These are phyloP conservation scores for Petrolisthes manimaculis DNA, from an alignment of 2,888 invertebrate species.

Conservation along the genomic window DNA sequence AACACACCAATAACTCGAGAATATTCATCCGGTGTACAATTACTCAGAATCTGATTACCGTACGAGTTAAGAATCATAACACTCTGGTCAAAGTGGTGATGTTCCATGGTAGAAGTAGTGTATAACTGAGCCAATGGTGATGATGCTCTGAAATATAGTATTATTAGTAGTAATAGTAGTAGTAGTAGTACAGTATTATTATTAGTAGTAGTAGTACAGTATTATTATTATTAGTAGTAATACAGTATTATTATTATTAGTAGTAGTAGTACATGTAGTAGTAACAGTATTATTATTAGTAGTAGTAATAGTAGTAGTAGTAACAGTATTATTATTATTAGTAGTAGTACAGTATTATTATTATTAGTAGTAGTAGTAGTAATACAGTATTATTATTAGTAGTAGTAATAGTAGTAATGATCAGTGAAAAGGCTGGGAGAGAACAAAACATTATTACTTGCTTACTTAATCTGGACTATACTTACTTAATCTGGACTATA, in stretches of 20 bases:
- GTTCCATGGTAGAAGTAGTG: slow-evolving; percentile 96
- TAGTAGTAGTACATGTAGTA: no score
- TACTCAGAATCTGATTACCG: slow-evolving; percentile 91
- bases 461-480: not conserved
- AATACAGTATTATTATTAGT: no score
- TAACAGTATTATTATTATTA: no score
- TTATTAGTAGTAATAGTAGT: not conserved
- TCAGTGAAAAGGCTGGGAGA: no score
- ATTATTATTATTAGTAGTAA: no score
- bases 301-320: no score
- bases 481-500: not conserved
- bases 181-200: not conserved
- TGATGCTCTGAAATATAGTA: slow-evolving; percentile 81
- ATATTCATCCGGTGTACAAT: slow-evolving; percentile 91
- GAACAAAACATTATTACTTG: not conserved
- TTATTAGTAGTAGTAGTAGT: no score
- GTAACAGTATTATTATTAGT: no score
- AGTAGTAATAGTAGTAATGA: no score
- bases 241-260: no score
- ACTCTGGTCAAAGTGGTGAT: slow-evolving; percentile 97
- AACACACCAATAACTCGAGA: slow-evolving; percentile 89
- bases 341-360: no score
- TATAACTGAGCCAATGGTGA: slow-evolving; percentile 91
- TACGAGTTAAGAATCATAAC: slow-evolving; percentile 88
- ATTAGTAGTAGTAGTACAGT: no score